Base-by-base conservation (phyloP, 2,113 vertebrate species). In the Melospiza melodia region DNA sequence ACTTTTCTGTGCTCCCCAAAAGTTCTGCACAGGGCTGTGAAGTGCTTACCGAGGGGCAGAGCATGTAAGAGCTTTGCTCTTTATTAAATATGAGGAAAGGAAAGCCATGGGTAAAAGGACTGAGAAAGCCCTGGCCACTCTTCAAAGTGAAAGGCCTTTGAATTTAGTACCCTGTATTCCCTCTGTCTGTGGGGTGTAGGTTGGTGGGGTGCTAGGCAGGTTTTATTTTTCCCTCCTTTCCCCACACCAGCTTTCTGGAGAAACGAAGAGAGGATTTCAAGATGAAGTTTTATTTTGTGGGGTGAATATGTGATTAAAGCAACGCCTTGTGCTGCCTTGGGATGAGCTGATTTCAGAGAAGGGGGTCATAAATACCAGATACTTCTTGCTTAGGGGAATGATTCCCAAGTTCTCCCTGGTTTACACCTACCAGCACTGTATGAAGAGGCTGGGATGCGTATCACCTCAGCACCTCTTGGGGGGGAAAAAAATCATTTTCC, bases 361-460 rank as follows among this genome's bases (percentile, higher is more conserved):
- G 30, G 39, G 51, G 4, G 4, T 51, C 15, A 23, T 71, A 67
- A 90, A 58, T 27, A 21, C 14, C 20, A 46, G 5, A 8, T 54
- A 25, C 8, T 75, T 89, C 41, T 79, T 90, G 10, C 8, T 68
- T 49, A 61, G 61, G 37, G 37, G 46, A 69, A 43, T 54, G 30
- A 25, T 35, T 54, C 18, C 24, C 24, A 54, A 7, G 14, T 78
- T 23, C 8, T 84, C 28, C 27, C 15, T 31, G 51, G 3, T 66
- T 88, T 41, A 33, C 1, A 6, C 55, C 39, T 52, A 27, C 17
- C 2, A 67, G 17, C 10, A 28, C 22, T 24, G 10, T 11, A 58
- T 5, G 8, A 35, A 55, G 75, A 52, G 11, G 2, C 19, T 2
- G 3, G 31, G 21, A 24, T 3, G 3, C 5, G 4, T 59, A 24